These are phyloP conservation scores for Astyanax mexicanus DNA, from an alignment of 2,797 vertebrate species.

Conservation along the genomic window DNA sequence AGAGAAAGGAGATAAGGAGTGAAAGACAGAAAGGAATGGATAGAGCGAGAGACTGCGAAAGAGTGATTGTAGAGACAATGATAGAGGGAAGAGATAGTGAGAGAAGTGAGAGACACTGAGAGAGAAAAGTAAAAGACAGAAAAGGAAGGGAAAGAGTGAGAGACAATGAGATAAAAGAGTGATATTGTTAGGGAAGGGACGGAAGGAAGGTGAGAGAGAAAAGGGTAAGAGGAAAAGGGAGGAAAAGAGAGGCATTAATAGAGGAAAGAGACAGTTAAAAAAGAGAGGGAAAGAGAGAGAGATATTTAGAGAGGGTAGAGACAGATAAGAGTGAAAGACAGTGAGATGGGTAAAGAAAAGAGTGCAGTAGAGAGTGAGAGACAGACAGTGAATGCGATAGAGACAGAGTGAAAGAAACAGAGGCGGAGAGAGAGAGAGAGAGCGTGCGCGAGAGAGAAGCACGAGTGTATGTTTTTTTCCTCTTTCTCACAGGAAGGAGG, in stretches of 20 bases:
- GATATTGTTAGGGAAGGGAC: slow-evolving; percentile 50
- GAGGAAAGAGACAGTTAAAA: not conserved
- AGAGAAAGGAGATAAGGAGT: too few species aligned
- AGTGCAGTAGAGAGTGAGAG: not conserved
- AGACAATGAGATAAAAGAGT: slow-evolving; percentile 45
- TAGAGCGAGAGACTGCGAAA: slow-evolving; percentile 21
- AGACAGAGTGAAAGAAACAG: too few species aligned
- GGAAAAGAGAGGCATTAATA: slow-evolving; percentile 18
- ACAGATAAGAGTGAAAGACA: not conserved
- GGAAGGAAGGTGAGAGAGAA: slow-evolving; percentile 32
- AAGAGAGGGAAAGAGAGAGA: not conserved
- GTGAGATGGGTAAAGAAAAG: not conserved
- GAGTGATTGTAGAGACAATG: too few species aligned
- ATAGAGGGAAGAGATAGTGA: too few species aligned
- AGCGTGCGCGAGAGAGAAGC: slow-evolving; percentile 23
- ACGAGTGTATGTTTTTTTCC: slow-evolving; percentile 47
- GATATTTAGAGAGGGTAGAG: slow-evolving; percentile 23
- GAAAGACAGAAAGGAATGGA: slow-evolving; percentile 52
- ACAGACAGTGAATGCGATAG: slow-evolving; percentile 50
- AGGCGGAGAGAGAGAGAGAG: slow-evolving; percentile 1
- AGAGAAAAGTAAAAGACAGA: slow-evolving; percentile 53
- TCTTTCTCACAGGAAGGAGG: slow-evolving; percentile 61
- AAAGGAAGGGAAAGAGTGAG: slow-evolving; percentile 42
- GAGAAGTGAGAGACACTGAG: not conserved
- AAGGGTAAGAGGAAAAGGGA: slow-evolving; percentile 6